Percentiles rank a stretch among this genome's conserved stretches.
These are phyloP conservation scores for Chymomyza procnemis DNA, from an alignment of 2,888 invertebrate genomes.

Conservation along the genomic window DNA sequence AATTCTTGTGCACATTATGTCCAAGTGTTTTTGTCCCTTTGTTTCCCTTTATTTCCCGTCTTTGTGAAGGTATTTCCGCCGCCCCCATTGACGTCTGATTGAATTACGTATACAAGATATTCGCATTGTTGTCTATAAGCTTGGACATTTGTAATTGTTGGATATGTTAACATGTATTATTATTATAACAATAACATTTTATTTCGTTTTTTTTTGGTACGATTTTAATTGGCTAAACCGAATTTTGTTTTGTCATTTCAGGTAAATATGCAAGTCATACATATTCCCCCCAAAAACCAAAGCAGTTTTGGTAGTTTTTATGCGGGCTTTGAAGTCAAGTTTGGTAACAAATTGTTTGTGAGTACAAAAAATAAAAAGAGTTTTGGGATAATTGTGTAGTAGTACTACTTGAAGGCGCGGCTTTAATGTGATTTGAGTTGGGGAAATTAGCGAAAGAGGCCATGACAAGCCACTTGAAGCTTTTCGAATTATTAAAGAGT, in stretches of 20 bases:
- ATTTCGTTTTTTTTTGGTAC: neutral
- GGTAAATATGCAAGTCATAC: neutral
- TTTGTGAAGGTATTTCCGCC: neutral
- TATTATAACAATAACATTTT: neutral
- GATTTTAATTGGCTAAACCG: neutral
- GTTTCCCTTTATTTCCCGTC: neutral
- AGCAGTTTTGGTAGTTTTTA: neutral
- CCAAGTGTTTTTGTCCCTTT: neutral
- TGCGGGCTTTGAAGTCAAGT: neutral
- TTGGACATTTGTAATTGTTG: neutral
- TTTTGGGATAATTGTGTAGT: neutral
- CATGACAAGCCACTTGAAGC: neutral
- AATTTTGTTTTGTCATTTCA: neutral
- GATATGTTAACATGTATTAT: neutral
- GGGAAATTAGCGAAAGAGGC: neutral
- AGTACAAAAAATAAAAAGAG: neutral
- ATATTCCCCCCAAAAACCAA: too few relatives aligned
- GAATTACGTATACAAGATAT: neutral
- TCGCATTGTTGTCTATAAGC: neutral
- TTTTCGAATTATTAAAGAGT: neutral
- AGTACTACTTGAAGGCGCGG: neutral
- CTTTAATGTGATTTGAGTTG: neutral
- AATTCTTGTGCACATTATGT: constrained; percentile 26
- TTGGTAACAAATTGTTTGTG: neutral
- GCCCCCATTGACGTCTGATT: neutral